Conservation (phyloP, 2,888 invertebrate genomes). For the Dyspetes luteomarginatus region DNA sequence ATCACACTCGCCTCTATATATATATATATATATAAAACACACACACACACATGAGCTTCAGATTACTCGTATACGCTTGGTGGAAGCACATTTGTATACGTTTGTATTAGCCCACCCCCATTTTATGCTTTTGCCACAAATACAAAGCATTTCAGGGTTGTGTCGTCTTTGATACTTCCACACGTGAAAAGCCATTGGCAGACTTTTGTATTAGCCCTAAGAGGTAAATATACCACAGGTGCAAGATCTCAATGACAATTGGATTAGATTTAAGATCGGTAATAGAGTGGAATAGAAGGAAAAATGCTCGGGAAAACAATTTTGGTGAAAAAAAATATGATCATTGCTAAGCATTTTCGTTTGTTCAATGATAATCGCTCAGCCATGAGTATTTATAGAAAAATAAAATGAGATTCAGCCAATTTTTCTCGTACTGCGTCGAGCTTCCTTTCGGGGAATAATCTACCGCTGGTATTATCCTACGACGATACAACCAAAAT, state of each 20-base stretch:
- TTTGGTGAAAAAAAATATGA: background rate
- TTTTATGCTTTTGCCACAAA: constrained; percentile 17
- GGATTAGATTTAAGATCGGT: background rate
- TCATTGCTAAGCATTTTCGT: background rate
- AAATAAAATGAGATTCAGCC: background rate
- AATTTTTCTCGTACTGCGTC: constrained; percentile 9
- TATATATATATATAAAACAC: constrained; percentile 59
- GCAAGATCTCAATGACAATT: too few species aligned
- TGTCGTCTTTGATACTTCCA: too few species aligned
- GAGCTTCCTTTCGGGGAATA: constrained; percentile 24
- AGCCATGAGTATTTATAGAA: background rate
- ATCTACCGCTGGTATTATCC: constrained; percentile 14
- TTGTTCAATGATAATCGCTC: background rate
- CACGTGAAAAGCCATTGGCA: too few species aligned
- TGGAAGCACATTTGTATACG: constrained; percentile 66
- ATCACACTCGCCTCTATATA: constrained; percentile 69
- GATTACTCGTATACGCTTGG: constrained; percentile 24
- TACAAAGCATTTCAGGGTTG: too few species aligned
- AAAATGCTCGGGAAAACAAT: background rate
- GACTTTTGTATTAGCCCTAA: too few species aligned
- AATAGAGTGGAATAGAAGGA: background rate
- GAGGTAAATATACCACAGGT: too few species aligned
- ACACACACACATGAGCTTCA: constrained; percentile 50
- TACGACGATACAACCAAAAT: constrained; percentile 19
- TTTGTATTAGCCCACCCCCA: constrained; percentile 44